A percentile compares a stretch with the other conserved stretches of the same genome.
These are phyloP conservation scores for Drosophila cognata DNA, from an alignment of 2,888 invertebrate genomes.

Conservation along the genomic window DNA sequence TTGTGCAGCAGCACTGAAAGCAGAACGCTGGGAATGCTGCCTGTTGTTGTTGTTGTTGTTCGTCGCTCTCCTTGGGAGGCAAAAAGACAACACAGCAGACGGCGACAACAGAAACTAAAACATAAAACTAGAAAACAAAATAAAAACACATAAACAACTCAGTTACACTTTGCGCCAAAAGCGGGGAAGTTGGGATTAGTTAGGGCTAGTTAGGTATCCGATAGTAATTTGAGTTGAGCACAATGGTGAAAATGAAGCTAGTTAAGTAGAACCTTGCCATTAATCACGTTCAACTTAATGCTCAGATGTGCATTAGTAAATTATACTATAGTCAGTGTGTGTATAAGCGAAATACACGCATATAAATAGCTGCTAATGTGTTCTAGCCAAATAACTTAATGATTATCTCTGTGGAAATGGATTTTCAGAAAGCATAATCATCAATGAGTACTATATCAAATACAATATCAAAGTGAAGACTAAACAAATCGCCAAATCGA, in stretches of 20 bases:
- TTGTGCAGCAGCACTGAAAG: background rate
- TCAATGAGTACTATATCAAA: background rate
- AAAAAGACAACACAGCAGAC: constrained; percentile 33
- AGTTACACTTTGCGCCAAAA: constrained; percentile 66
- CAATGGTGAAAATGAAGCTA: background rate
- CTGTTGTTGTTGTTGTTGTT: background rate
- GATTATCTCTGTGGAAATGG: background rate
- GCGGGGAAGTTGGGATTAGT: background rate
- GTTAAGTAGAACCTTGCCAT: background rate
- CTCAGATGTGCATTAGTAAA: background rate
- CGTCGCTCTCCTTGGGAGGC: constrained; percentile 4
- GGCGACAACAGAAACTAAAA: constrained; percentile 38
- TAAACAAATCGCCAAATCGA: background rate
- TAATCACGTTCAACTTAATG: background rate
- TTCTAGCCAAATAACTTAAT: background rate
- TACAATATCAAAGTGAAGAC: background rate
- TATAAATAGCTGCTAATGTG: background rate
- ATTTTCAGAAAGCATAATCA: background rate
- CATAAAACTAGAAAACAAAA: constrained; percentile 41
- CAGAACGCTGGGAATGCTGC: background rate
- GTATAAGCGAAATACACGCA: background rate
- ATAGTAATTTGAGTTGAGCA: background rate
- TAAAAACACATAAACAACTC: constrained; percentile 76
- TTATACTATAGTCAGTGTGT: background rate
- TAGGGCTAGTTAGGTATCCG: background rate